These are phyloP conservation scores for Coturnix japonica DNA, from an alignment of 2,113 vertebrate genomes.

Conservation along the genomic window DNA sequence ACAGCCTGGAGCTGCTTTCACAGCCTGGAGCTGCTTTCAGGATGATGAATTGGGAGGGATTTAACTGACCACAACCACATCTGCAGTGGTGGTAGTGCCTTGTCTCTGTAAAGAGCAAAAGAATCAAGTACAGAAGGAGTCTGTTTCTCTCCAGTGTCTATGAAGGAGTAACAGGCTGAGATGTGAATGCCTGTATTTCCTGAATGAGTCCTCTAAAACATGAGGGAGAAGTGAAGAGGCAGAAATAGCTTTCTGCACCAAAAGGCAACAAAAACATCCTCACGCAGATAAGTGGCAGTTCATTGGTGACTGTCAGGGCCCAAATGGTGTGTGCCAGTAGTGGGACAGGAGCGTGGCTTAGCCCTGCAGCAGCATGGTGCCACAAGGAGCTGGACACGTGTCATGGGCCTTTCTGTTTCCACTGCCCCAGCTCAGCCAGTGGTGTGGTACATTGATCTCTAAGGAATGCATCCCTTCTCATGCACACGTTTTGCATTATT, in stretches of 20 bases:
- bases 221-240: neutral
- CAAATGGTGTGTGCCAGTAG: neutral
- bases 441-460: neutral
- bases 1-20: neutral
- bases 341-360: neutral
- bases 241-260: neutral
- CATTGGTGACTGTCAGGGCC: neutral
- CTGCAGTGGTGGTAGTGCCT: neutral
- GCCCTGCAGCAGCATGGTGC: neutral
- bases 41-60: neutral
- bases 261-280: neutral
- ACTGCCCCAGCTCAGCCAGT: neutral
- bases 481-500: slow-evolving; percentile 24
- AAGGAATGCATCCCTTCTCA: neutral
- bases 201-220: neutral
- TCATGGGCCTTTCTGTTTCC: neutral
- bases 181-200: neutral
- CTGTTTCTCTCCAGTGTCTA: neutral
- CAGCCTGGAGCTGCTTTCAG: neutral
- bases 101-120: neutral
- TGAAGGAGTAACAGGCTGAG: neutral
- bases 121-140: neutral
- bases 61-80: neutral
- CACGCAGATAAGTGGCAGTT: neutral
- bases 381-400: neutral